Evolutionary conservation across 2,797 vertebrate genomes (phyloP), one percentile per base, ranked within the genome.

Genomic region (Morus bassanus): DNA sequence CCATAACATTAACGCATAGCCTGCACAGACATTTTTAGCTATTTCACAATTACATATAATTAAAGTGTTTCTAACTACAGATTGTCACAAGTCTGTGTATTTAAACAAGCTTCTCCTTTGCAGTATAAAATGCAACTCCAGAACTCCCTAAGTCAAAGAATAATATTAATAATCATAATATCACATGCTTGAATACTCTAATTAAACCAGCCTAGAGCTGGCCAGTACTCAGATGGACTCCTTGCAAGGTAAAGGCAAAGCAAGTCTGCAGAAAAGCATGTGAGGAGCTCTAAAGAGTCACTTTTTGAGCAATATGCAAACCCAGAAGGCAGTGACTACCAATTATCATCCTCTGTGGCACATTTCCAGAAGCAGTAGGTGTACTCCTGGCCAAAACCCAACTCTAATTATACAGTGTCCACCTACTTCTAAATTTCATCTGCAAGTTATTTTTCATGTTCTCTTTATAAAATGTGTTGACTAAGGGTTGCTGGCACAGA

Each of bases 321-420:
- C 7, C 35, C 89, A 91, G 65, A 88, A 94, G 76, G 85, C 76
- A 91, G n/a, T 33, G 73, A 92, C 78, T 91, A 93, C 50, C 51
- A 89, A 70, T 97, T 84, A 88, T 57, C 86, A 61, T 72, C 76
- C 85, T 75, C 51, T n/a, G 18, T 95, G 96, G 92, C 92, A 70
- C 0, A 0, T 45, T 69, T 93, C 94, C 96, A 96, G 91, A 88
- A 91, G 56, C 61, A 89, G 96, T 92, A 89, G 95, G 85, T 95
- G 95, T 96, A 60, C 13, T 86, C 54, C 82, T 97, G 95, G 96
- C 91, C 82, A 94, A 84, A 95, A 27, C 8, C 87, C 96, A 97
- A 54, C 79, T 93, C 89, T 86, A 94, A 91, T 94, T 95, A 96
- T 69, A 70, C 70, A 79, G 87, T 46, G 85, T 96, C 95, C 96